These are phyloP conservation scores for Saxidomus purpurata DNA, from an alignment of 1,140 invertebrate species.

Conservation along the genomic window DNA sequence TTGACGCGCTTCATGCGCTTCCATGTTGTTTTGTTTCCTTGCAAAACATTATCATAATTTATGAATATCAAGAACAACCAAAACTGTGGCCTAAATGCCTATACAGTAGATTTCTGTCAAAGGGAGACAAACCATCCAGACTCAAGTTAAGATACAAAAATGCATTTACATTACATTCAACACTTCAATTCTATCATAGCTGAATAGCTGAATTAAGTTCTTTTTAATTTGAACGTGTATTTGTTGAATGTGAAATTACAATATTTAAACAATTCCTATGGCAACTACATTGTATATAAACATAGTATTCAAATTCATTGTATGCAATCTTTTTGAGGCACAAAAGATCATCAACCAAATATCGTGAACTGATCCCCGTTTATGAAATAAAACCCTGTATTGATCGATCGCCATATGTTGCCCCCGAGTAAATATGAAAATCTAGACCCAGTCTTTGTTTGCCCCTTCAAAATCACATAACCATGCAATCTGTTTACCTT, in stretches of 20 bases:
- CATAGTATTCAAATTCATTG: background rate
- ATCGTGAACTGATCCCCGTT: background rate
- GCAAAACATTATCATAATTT: conserved; percentile 1
- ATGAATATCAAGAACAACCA: background rate
- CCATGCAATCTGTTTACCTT: background rate
- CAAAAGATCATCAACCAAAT: conserved; percentile 4
- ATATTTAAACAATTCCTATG: background rate
- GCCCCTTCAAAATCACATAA: conserved; percentile 21
- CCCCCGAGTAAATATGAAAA: background rate
- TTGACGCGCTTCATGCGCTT: background rate
- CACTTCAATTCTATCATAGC: no score
- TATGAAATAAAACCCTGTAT: conserved; percentile 4
- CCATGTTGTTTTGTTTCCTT: background rate
- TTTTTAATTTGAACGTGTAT: background rate
- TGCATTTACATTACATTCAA: no score
- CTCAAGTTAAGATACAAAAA: no score
- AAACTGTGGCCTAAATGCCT: background rate
- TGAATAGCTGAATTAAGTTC: no score
- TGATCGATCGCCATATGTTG: conserved; percentile 18
- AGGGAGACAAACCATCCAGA: conserved; percentile 2
- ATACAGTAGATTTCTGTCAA: background rate
- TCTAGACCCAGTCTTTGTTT: background rate
- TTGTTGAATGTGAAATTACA: background rate
- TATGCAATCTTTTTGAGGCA: background rate
- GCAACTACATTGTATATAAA: conserved; percentile 23